Conservation (phyloP, 2,888 invertebrate genomes). For the Tetanocera ferruginea region DNA sequence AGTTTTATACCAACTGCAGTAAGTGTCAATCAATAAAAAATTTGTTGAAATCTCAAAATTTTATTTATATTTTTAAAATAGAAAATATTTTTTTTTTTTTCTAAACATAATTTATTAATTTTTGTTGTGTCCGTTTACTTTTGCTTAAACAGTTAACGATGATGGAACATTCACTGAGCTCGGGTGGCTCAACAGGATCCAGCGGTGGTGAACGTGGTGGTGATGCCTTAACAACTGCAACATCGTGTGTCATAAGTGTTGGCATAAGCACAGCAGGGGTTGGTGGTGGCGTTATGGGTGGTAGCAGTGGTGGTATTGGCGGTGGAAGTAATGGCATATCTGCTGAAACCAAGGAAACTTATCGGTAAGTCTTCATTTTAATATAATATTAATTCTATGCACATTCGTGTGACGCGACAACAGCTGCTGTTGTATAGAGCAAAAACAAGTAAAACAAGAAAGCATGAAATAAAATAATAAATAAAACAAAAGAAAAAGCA, state of each 20-base stretch:
- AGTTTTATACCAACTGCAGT: neutral
- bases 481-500: too few relatives aligned
- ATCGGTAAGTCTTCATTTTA: conserved; percentile 55
- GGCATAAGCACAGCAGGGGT: conserved; percentile 40
- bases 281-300: neutral
- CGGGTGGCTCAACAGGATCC: conserved; percentile 63
- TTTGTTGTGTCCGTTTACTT: neutral
- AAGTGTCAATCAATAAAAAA: conserved; percentile 1
- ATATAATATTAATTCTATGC: neutral
- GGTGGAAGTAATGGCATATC: conserved; percentile 45
- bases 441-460: too few relatives aligned
- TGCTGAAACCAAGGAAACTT: conserved; percentile 62
- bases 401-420: neutral
- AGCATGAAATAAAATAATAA: too few relatives aligned
- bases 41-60: conserved; percentile 30
- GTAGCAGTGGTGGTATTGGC: conserved; percentile 21
- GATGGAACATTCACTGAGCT: conserved; percentile 46
- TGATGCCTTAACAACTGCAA: conserved; percentile 26
- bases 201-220: conserved; percentile 60
- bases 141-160: neutral
- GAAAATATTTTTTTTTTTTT: conserved; percentile 11
- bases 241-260: conserved; percentile 27
- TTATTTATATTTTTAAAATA: conserved; percentile 14
- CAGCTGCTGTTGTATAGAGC: too few relatives aligned
- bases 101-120: neutral